A percentile compares a stretch with the other conserved stretches of the same genome.
Evolutionary conservation across 2,797 vertebrate species (phyloP).

Genomic region (Myotis myotis): DNA sequence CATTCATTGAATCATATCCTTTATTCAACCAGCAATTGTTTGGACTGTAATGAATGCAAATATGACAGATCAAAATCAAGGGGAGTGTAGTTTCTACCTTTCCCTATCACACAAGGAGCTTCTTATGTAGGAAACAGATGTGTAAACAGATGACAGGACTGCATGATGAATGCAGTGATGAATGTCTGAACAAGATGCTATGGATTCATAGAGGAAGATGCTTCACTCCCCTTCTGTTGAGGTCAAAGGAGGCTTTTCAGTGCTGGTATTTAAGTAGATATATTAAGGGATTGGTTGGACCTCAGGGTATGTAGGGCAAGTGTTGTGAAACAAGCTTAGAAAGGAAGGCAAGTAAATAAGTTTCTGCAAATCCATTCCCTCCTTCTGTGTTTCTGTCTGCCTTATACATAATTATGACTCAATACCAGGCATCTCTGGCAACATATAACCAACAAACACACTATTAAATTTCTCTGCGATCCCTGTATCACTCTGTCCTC

Average conservation of each 20-base stretch:
- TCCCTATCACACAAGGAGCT: neutral
- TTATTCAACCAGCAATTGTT: neutral
- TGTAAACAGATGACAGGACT: neutral
- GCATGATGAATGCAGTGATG: neutral
- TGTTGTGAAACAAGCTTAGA: neutral
- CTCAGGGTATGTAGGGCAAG: neutral
- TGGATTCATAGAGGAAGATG: neutral
- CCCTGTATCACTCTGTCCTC: neutral
- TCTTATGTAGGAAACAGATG: neutral
- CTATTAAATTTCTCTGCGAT: neutral
- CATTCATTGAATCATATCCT: neutral
- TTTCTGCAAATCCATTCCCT: neutral
- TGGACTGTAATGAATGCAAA: neutral
- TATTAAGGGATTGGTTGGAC: neutral
- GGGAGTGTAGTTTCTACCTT: neutral
- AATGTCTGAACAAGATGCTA: neutral
- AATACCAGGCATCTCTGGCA: neutral
- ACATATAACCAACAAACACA: neutral
- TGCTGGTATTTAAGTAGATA: neutral
- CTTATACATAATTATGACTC: neutral
- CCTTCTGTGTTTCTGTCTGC: conserved; percentile 43
- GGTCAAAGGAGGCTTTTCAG: neutral
- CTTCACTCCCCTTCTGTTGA: neutral
- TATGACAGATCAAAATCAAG: neutral
- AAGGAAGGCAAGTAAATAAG: neutral